phyloP scores from a whole-genome alignment of 2,888 invertebrate species.

The Leptodirus hochenwartii region DNA sequence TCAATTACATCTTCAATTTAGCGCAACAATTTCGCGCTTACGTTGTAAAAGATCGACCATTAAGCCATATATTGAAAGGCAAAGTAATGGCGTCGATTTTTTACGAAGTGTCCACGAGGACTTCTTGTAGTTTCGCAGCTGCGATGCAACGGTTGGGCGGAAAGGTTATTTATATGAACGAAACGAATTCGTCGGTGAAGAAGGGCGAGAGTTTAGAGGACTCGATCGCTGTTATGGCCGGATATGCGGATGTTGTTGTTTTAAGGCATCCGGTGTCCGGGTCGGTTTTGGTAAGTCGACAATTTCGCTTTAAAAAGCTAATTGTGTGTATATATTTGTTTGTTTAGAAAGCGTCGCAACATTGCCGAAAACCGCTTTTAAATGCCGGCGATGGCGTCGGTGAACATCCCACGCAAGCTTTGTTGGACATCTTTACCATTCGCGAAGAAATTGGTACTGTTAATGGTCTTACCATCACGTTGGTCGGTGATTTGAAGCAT shows the following conservation, averaged over 20 bases:
- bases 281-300: conserved; percentile 58
- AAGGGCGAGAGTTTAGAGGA: conserved; percentile 95
- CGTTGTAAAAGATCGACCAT: conserved; percentile 62
- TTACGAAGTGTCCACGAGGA: conserved; percentile 95
- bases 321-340: neutral
- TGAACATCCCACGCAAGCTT: conserved; percentile 94
- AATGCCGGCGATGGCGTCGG: conserved; percentile 97
- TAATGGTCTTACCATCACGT: conserved; percentile 89
- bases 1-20: conserved; percentile 86
- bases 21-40: conserved; percentile 74
- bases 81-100: conserved; percentile 93
- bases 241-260: conserved; percentile 87
- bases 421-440: conserved; percentile 94
- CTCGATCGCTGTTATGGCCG: conserved; percentile 71
- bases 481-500: conserved; percentile 96
- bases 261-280: conserved; percentile 86
- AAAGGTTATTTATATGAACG: conserved; percentile 77
- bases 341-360: conserved; percentile 57
- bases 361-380: conserved; percentile 77
- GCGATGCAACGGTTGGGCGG: conserved; percentile 97
- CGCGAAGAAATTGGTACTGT: conserved; percentile 98
- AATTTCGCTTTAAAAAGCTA: neutral
- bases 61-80: conserved; percentile 77
- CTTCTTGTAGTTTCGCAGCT: conserved; percentile 87
- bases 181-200: conserved; percentile 77